A percentile compares a stretch with the other conserved stretches of the same genome.
Evolutionary conservation across 1,140 invertebrate species (phyloP).

Genomic region (Bradysia coprophila): DNA sequence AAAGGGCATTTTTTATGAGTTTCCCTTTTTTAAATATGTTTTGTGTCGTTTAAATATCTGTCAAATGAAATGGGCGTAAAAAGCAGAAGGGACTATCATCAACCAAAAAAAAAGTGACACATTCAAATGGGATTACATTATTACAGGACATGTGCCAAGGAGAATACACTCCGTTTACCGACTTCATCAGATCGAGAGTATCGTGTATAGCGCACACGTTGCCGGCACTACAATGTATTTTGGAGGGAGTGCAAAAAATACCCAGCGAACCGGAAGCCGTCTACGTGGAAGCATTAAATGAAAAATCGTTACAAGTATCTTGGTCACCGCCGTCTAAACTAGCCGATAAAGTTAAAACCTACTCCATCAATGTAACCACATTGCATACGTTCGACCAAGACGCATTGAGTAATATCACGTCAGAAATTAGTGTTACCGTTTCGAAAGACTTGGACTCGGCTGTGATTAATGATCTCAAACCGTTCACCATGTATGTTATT

Average conservation of each 20-base stretch:
- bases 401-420: slow-evolving; percentile 8
- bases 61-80: too few species aligned
- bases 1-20: too few species aligned
- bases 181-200: slow-evolving; percentile 64
- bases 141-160: slow-evolving; percentile 65
- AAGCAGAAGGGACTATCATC: too few species aligned
- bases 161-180: slow-evolving; percentile 64
- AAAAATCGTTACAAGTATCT: slow-evolving; percentile 43
- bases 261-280: slow-evolving; percentile 51
- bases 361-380: slow-evolving; percentile 49
- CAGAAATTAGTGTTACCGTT: slow-evolving; percentile 22
- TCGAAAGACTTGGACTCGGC: slow-evolving; percentile 32
- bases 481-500: slow-evolving; percentile 68
- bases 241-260: slow-evolving; percentile 58
- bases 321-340: slow-evolving; percentile 45
- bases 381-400: slow-evolving; percentile 40
- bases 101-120: background rate
- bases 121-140: too few species aligned
- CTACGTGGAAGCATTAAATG: slow-evolving; percentile 45
- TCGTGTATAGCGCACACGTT: slow-evolving; percentile 67
- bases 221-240: slow-evolving; percentile 58
- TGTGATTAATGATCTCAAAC: slow-evolving; percentile 35
- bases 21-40: too few species aligned
- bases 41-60: too few species aligned
- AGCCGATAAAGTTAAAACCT: slow-evolving; percentile 40